These are phyloP conservation scores for Athrips mouffetella DNA, from an alignment of 2,888 invertebrate species.

Conservation along the genomic window DNA sequence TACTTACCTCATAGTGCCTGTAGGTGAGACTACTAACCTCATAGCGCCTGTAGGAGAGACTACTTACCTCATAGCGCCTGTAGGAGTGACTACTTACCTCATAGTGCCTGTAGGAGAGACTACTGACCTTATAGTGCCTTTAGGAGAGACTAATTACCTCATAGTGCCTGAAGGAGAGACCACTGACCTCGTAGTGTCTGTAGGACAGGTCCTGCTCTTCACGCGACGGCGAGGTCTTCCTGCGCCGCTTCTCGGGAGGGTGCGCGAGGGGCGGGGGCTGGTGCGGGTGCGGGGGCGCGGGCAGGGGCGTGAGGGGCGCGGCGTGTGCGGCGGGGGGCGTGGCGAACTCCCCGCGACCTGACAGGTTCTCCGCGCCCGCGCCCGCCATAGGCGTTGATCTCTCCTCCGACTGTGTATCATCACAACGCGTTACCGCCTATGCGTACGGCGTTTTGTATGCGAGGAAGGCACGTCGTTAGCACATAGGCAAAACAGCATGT, in stretches of 20 bases:
- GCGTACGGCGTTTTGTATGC: too few species aligned
- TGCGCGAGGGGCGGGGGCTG: slow-evolving; percentile 33
- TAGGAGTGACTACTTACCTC: background rate
- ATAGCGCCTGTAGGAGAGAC: too few species aligned
- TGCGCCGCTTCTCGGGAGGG: slow-evolving; percentile 64
- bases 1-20: too few species aligned
- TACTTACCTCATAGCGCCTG: too few species aligned
- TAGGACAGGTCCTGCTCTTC: slow-evolving; percentile 60
- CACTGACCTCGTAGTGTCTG: slow-evolving; percentile 25
- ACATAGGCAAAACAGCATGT: too few species aligned
- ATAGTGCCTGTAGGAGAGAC: slow-evolving; percentile 44
- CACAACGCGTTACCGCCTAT: too few species aligned
- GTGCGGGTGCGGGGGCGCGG: slow-evolving; percentile 39
- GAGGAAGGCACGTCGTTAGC: too few species aligned
- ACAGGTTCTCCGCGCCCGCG: slow-evolving; percentile 68
- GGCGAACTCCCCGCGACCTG: slow-evolving; percentile 63
- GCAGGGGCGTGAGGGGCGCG: slow-evolving; percentile 43
- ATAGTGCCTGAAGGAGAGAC: background rate
- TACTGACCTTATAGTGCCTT: too few species aligned
- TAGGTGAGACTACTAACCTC: too few species aligned
- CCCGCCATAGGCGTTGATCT: slow-evolving; percentile 69
- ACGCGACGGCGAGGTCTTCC: slow-evolving; percentile 62
- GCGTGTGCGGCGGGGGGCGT: slow-evolving; percentile 63
- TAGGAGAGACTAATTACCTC: too few species aligned
- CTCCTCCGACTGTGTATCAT: slow-evolving; percentile 57